A percentile compares a stretch with the other conserved stretches of the same genome.
Evolutionary conservation across 2,888 invertebrate species (phyloP).

Genomic region (Monoplex corrugatus): DNA sequence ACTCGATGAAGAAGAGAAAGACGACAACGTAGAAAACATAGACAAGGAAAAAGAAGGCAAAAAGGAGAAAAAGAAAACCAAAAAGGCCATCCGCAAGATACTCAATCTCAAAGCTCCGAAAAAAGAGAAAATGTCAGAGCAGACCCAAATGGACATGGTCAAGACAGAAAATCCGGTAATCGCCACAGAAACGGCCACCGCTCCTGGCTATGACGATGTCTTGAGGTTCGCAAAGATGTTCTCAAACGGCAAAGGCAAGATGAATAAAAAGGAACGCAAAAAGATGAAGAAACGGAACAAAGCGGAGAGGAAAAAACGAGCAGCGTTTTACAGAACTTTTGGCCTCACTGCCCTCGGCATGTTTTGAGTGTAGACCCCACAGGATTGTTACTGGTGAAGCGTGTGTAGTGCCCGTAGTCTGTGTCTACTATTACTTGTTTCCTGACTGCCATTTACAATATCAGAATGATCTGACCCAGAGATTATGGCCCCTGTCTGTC

Average conservation of each 20-base stretch:
- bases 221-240: conserved; percentile 1
- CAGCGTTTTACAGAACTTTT: background rate
- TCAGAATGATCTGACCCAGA: too few relatives aligned
- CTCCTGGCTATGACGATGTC: background rate
- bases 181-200: background rate
- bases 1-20: background rate
- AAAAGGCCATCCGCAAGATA: background rate
- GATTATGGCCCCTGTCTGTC: too few relatives aligned
- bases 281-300: conserved; percentile 9
- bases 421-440: too few relatives aligned
- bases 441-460: too few relatives aligned
- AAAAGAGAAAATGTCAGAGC: background rate
- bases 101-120: conserved; percentile 12
- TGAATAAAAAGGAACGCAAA: background rate
- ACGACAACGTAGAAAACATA: background rate
- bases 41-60: background rate
- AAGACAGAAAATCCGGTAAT: background rate
- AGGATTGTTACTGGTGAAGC: too few relatives aligned
- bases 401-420: too few relatives aligned
- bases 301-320: background rate
- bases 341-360: background rate
- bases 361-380: too few relatives aligned
- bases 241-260: background rate
- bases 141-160: background rate
- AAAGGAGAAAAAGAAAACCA: conserved; percentile 35